Percentiles rank a stretch among this genome's conserved stretches.
phyloP scores from a whole-genome alignment of 2,113 vertebrate species.

The Poeciliopsis prolifica region DNA sequence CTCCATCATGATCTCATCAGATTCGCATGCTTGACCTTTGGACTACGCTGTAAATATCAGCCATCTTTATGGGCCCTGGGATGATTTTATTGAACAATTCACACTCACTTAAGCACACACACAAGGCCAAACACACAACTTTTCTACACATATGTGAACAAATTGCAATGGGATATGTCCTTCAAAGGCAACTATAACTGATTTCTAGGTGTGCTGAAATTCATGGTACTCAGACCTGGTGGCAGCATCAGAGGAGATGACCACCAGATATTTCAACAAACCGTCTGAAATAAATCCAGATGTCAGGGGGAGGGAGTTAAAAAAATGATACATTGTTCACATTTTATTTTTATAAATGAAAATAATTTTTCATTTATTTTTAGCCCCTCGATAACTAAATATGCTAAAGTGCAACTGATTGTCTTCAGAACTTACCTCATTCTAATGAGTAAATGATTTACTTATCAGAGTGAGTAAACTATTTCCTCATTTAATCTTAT shows the following conservation, averaged over 20 bases:
- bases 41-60: conserved; percentile 78
- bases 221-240: conserved; percentile 39
- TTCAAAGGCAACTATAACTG: conserved; percentile 69
- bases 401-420: no score
- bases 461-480: no score
- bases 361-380: no score
- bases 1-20: conserved; percentile 77
- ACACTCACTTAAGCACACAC: conserved; percentile 56
- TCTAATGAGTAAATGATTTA: no score
- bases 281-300: conserved; percentile 55
- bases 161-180: conserved; percentile 40
- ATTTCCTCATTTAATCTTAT: no score
- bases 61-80: conserved; percentile 77
- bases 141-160: conserved; percentile 25
- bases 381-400: no score
- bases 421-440: no score
- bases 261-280: conserved; percentile 21
- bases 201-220: conserved; percentile 63
- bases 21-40: conserved; percentile 76
- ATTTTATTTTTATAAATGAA: no score
- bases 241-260: conserved; percentile 30
- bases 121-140: conserved; percentile 17
- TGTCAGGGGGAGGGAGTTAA: no score
- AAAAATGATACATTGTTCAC: no score
- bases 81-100: conserved; percentile 79